Evolutionary conservation across 2,888 invertebrate species (phyloP), one percentile per base, ranked within the genome.

Genomic region (Danaus chrysippus): DNA sequence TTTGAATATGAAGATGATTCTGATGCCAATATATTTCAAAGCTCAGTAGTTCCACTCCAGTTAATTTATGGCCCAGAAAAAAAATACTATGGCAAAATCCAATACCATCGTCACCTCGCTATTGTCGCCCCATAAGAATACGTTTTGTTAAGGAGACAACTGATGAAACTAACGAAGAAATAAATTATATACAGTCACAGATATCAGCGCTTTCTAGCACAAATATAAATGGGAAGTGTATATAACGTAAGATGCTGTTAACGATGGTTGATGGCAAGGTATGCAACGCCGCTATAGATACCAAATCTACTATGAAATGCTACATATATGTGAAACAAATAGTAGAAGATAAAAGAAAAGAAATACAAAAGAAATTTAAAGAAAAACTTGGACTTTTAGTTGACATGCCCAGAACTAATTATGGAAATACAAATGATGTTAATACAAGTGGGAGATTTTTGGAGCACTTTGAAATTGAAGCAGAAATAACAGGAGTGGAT

Each of bases 181-280:
- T 59, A 15, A 3, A 46, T n/a, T 54, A 54, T 59, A 70, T 66
- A 54, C 23, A 23, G 23, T 23, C 23, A 23, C 23, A 23, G 23
- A 23, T 23, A 23, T 23, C 23, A 23, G 23, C 23, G 23, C 23
- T 23, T 23, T 23, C 23, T 23, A 23, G 23, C 23, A 23, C 23
- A 23, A 23, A 23, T 23, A 23, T 23, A 23, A 23, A 23, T 23
- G 23, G 23, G 23, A 23, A 3, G 23, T 70, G 73, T 58, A 62
- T 56, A 8, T 56, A 75, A 59, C n/a, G 58, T 58, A 68, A 41
- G 61, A 49, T 58, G 54, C 5, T 62, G 5, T 58, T 72, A 9
- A 75, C 76, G 15, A 77, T 76, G 73, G 65, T 77, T 9, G 76
- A 76, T 62, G 76, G 67, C 2, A 76, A 77, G 57, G 72, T 76